Percentiles rank a stretch among this genome's conserved stretches.
These are phyloP conservation scores for Chydorus sphaericus DNA, from an alignment of 2,888 invertebrate species.

Conservation along the genomic window DNA sequence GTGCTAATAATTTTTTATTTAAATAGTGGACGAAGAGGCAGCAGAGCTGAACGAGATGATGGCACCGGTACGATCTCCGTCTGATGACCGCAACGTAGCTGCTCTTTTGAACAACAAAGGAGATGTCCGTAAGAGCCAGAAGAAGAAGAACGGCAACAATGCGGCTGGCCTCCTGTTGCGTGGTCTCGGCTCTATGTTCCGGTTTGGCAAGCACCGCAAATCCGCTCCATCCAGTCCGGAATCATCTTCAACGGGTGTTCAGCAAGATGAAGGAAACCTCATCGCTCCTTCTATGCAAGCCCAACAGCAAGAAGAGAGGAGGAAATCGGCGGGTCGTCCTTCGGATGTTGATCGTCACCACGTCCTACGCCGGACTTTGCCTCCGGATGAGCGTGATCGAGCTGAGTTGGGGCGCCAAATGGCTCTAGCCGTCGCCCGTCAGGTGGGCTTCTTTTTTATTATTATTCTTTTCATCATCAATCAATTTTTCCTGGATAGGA, in stretches of 20 bases:
- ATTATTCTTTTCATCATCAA: too few relatives aligned
- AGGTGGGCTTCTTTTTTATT: not conserved
- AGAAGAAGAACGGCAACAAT: slow-evolving; percentile 43
- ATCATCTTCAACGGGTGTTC: not conserved
- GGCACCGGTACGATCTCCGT: not conserved
- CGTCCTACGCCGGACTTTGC: slow-evolving; percentile 13
- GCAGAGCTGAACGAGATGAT: slow-evolving; percentile 22
- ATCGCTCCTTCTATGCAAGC: not conserved
- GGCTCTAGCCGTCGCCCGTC: slow-evolving; percentile 12
- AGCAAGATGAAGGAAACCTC: not conserved
- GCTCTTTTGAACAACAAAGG: slow-evolving; percentile 41
- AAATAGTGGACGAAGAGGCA: slow-evolving; percentile 35
- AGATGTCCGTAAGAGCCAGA: slow-evolving; percentile 31
- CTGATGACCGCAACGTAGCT: slow-evolving; percentile 40
- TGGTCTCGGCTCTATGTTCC: slow-evolving; percentile 61
- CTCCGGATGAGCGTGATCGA: slow-evolving; percentile 13
- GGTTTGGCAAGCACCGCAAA: slow-evolving; percentile 31
- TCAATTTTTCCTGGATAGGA: too few relatives aligned
- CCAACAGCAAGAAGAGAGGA: not conserved
- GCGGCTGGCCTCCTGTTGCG: slow-evolving; percentile 45
- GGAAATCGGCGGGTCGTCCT: not conserved
- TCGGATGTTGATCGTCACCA: slow-evolving; percentile 13
- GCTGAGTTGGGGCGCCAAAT: slow-evolving; percentile 12
- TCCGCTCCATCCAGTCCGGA: not conserved
- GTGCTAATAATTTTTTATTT: slow-evolving; percentile 8